Base-by-base conservation (phyloP, 2,888 invertebrate genomes). In the Yponomeuta cagnagella region DNA sequence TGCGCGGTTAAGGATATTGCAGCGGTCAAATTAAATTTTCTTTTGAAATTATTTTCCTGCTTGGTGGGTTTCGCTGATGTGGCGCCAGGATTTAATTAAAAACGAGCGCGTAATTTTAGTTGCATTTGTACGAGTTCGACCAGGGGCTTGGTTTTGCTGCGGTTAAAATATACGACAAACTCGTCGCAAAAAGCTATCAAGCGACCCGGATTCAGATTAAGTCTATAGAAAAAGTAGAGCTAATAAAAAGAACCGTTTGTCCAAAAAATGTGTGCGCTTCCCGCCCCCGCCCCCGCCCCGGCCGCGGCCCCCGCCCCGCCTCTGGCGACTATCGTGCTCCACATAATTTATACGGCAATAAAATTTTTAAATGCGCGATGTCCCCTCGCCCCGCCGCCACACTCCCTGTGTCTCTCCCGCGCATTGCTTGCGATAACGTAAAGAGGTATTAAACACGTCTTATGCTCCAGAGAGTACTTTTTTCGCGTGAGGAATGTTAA, bases 261-360 rank as follows among this genome's bases (percentile, higher is more conserved):
- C 65, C 33, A 65, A 65, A 65, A 65, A 65, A 65, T 30, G 33
- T 65, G 65, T 30, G 33, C 65, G 1, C 31, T 10, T 33, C 65
- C 30, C 48, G 10, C 66, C 48, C 12, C 43, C 23, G 10, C 66
- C 48, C 2, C 43, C 23, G 64, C 10, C 65, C n/a, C n/a, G n/a
- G n/a, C n/a, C n/a, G n/a, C n/a, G n/a, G 10, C 66, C 48, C 2
- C 43, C 23, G 64, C 10, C 48, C 64, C 6, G 12, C 30, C 43
- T 48, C 63, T 65, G 23, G 48, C 68, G 64, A 58, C 68, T 63
- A 71, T 63, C 68, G 68, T 63, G 68, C 68, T 68, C 48, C 63
- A 63, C 68, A 48, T 68, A 71, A 71, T 71, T 71, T 71, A 71
- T 71, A 68, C 71, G 71, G 33, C 63, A 68, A 71, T 71, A 71